phyloP scores from a whole-genome alignment of 2,797 vertebrate genomes.

The Dromococcyx pavoninus region DNA sequence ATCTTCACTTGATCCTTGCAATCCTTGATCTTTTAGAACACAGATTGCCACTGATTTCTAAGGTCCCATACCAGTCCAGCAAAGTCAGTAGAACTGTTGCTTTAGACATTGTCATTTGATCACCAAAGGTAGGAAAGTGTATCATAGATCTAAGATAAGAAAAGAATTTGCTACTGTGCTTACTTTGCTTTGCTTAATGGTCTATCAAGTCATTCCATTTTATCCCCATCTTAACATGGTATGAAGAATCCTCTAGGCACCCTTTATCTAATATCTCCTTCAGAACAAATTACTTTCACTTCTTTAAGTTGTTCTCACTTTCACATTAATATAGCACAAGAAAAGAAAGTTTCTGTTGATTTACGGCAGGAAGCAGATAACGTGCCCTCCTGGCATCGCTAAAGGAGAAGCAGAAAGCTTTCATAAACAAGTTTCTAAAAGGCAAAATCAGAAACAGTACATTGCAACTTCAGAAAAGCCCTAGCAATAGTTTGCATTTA shows the following conservation, averaged over 20 bases:
- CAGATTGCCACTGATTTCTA: neutral
- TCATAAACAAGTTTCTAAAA: neutral
- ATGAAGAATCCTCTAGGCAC: slow-evolving; percentile 23
- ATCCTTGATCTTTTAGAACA: slow-evolving; percentile 22
- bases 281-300: slow-evolving; percentile 32
- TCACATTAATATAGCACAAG: slow-evolving; percentile 4
- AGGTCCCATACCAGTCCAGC: neutral
- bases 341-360: slow-evolving; percentile 17
- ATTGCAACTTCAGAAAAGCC: neutral
- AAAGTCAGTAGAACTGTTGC: neutral
- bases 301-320: slow-evolving; percentile 38
- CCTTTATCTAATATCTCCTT: slow-evolving; percentile 21
- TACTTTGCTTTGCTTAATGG: slow-evolving; percentile 38
- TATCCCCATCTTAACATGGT: neutral
- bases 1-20: slow-evolving; percentile 54
- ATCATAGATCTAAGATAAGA: neutral
- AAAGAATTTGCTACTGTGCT: neutral
- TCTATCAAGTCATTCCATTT: slow-evolving; percentile 6
- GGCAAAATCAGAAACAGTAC: neutral
- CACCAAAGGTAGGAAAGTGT: neutral
- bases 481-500: neutral
- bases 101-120: slow-evolving; percentile 33
- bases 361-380: slow-evolving; percentile 30
- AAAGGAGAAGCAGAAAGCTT: slow-evolving; percentile 5
- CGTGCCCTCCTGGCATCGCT: neutral